phyloP scores from a whole-genome alignment of 2,888 invertebrate species.

The Neoascia interrupta region DNA sequence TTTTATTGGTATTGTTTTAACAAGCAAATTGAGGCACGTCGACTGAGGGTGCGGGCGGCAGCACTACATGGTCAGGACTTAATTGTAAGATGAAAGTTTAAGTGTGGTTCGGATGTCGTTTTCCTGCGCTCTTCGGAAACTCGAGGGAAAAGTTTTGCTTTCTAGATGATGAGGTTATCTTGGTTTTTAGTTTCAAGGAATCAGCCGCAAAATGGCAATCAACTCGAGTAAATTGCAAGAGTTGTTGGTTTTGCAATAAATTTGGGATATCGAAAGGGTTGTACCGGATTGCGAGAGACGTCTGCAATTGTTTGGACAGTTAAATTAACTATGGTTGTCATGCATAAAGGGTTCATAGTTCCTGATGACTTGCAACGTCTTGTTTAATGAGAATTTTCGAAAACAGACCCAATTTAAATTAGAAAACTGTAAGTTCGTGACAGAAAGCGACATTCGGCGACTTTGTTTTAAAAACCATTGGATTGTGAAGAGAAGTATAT shows the following conservation, averaged over 20 bases:
- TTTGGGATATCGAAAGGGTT: not conserved
- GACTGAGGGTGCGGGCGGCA: not conserved
- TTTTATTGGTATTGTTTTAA: conserved; percentile 66
- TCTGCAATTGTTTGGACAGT: not conserved
- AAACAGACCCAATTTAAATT: too few species aligned
- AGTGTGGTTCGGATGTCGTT: conserved; percentile 49
- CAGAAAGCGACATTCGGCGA: too few species aligned
- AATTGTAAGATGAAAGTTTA: conserved; percentile 61
- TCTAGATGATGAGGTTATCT: conserved; percentile 55
- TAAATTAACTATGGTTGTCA: too few species aligned
- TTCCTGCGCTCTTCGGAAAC: conserved; percentile 11
- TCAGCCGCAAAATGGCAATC: conserved; percentile 39
- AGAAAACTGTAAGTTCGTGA: too few species aligned
- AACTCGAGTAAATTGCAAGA: conserved; percentile 24
- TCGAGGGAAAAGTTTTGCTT: conserved; percentile 47
- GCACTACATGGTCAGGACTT: conserved; percentile 51
- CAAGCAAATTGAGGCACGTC: conserved; percentile 55
- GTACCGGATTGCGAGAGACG: not conserved
- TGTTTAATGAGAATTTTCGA: too few species aligned
- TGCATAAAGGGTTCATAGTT: too few species aligned
- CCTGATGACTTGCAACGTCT: too few species aligned
- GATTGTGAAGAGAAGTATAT: too few species aligned
- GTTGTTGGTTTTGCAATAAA: conserved; percentile 23
- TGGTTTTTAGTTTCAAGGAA: not conserved
- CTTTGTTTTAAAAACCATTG: too few species aligned